These are phyloP conservation scores for Acropora yongei DNA, from an alignment of 64 coral and sea anemone genomes.

Conservation along the genomic window DNA sequence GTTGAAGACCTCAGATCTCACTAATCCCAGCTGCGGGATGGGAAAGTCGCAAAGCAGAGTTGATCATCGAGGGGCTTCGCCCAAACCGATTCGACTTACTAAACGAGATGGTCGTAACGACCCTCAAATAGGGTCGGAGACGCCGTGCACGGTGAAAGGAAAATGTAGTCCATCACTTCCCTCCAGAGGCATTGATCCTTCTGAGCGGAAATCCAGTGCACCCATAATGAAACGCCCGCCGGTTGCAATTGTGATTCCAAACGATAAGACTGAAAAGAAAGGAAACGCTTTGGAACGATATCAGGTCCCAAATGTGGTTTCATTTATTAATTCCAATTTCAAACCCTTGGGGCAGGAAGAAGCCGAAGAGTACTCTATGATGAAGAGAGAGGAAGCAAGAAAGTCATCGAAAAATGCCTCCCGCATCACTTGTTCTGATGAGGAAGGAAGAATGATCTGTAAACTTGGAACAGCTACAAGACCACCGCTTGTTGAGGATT, in stretches of 20 bases:
- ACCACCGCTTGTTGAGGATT: background rate
- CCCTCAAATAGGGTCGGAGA: background rate
- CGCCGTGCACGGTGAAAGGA: background rate
- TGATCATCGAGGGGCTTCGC: background rate
- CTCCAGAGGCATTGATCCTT: background rate
- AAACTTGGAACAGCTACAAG: background rate
- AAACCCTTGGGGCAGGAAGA: conserved; percentile 17
- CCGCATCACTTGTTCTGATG: background rate
- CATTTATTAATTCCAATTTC: background rate
- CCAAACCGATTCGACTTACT: background rate
- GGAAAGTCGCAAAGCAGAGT: background rate
- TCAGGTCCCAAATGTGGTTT: background rate
- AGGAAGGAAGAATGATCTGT: background rate
- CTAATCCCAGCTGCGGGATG: background rate
- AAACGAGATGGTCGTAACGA: background rate
- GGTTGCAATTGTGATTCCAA: conserved; percentile 21
- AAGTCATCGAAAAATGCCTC: background rate
- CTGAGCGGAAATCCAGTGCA: conserved; percentile 10
- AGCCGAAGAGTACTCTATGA: conserved; percentile 18
- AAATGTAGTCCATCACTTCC: conserved; percentile 10
- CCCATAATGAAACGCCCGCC: conserved; percentile 13
- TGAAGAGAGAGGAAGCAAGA: background rate
- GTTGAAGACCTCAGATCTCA: background rate
- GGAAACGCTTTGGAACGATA: background rate
- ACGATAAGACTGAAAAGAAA: background rate